Evolutionary conservation across 2,113 vertebrate species (phyloP), one percentile per base, ranked within the genome.

Genomic region (Condylura cristata): DNA sequence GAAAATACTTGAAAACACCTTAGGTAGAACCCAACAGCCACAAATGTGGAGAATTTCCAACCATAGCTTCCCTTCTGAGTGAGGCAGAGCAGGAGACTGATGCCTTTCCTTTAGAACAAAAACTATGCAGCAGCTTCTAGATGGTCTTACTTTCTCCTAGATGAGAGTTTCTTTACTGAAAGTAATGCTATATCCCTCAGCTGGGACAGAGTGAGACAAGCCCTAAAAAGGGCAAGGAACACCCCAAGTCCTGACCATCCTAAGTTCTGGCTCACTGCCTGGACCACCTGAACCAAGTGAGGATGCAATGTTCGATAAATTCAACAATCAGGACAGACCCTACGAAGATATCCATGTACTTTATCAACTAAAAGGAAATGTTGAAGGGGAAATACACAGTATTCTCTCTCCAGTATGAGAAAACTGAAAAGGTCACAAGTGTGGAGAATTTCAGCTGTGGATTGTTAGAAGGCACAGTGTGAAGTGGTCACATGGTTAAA

Each of bases 361-460:
- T 87, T 30, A 41, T 11, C 39, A 89, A 20, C 13, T 51, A 70
- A 93, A 83, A 86, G 48, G 82, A 94, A 92, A 81, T 22, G 8
- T 7, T 81, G 37, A 81, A 66, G 48, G n/a, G 68, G 14, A 88
- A 84, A 44, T 92, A 81, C n/a, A 92, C 13, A 91, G 12, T 93
- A 61, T 44, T 63, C 58, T 75, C 37, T 86, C 39, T 56, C 34
- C 41, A 92, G 20, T 30, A 51, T 46, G 30, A 76, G 79, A 70
- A 60, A 70, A 91, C 20, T 28, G 86, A 85, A 86, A 90, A 56
- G n/a, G 53, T 20, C 79, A 76, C 17, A 30, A n/a, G 30, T 32
- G 22, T 30, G 32, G 13, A 86, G 32, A 34, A 7, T 70, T 91
- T 86, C 58, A 68, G 75, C 18, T 89, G 68, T 22, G 26, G 44